Conservation (phyloP, 2,113 vertebrate genomes). For the Lepus timidus region DNA sequence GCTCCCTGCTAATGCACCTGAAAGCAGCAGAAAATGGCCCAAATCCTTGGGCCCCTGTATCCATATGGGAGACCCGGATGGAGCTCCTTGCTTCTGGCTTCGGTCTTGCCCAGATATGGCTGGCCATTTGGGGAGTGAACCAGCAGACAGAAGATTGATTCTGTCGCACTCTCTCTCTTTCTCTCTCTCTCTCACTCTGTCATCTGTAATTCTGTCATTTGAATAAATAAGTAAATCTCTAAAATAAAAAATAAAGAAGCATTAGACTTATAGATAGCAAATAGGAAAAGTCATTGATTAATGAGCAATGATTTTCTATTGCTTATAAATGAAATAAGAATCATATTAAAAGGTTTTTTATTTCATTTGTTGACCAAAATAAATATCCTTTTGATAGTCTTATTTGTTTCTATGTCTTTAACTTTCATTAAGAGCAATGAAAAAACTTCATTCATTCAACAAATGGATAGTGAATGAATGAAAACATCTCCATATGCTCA, state of each 20-base stretch:
- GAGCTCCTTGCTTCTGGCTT: too few species aligned
- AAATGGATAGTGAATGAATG: slow-evolving; percentile 6
- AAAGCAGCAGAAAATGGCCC: too few species aligned
- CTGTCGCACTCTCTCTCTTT: too few species aligned
- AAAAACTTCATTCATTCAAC: slow-evolving; percentile 31
- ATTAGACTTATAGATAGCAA: slow-evolving; percentile 50
- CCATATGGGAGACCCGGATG: too few species aligned
- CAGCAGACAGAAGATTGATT: too few species aligned
- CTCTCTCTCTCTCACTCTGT: too few species aligned
- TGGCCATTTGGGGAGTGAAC: too few species aligned
- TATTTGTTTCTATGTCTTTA: slow-evolving; percentile 44
- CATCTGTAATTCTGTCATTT: too few species aligned
- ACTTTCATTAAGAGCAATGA: slow-evolving; percentile 30
- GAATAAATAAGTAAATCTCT: too few species aligned
- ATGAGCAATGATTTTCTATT: slow-evolving; percentile 63
- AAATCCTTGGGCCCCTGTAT: too few species aligned
- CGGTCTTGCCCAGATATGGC: too few species aligned
- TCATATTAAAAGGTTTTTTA: slow-evolving; percentile 12
- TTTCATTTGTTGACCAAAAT: slow-evolving; percentile 56
- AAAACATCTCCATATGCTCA: neutral
- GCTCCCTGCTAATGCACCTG: too few species aligned
- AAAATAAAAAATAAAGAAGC: neutral
- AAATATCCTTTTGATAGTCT: slow-evolving; percentile 33
- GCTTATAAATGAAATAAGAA: slow-evolving; percentile 52
- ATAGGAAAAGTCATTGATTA: slow-evolving; percentile 57